Evolutionary conservation across 2,113 vertebrate species (phyloP).

Genomic region (Sander lucioperca): DNA sequence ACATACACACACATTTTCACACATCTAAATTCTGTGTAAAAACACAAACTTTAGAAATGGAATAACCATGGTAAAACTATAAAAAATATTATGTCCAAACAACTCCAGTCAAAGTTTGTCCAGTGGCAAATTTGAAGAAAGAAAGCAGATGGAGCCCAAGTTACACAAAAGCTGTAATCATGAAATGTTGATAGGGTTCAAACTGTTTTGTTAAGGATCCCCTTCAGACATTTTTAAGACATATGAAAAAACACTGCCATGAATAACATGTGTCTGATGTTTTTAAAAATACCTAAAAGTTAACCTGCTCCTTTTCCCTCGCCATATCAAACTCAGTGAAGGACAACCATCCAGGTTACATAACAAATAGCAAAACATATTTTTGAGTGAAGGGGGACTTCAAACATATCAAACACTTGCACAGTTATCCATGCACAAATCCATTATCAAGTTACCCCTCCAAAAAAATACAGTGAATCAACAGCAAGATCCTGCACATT

Average conservation of each 20-base stretch:
- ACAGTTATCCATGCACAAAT: background rate
- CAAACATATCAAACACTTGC: too few relatives aligned
- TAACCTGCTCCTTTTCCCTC: background rate
- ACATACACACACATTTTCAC: conserved; percentile 15
- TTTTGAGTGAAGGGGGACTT: too few relatives aligned
- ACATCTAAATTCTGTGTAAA: background rate
- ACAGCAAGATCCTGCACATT: background rate
- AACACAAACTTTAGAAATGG: background rate
- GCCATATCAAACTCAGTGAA: background rate
- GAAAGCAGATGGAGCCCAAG: background rate
- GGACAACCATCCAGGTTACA: background rate
- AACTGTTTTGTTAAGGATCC: background rate
- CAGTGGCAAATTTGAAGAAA: background rate
- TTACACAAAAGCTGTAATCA: background rate
- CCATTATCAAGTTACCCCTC: background rate
- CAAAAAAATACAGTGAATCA: background rate
- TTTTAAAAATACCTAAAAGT: background rate
- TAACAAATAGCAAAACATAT: background rate
- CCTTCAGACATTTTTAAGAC: background rate
- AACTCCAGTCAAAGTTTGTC: background rate
- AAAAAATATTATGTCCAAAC: background rate
- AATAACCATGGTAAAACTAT: background rate
- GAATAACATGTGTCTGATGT: background rate
- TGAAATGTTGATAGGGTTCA: background rate
- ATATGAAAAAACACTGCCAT: background rate